A percentile compares a stretch with the other conserved stretches of the same genome.
These are phyloP conservation scores for Leptinotarsa peninsularis DNA, from an alignment of 2,888 invertebrate species.

Conservation along the genomic window DNA sequence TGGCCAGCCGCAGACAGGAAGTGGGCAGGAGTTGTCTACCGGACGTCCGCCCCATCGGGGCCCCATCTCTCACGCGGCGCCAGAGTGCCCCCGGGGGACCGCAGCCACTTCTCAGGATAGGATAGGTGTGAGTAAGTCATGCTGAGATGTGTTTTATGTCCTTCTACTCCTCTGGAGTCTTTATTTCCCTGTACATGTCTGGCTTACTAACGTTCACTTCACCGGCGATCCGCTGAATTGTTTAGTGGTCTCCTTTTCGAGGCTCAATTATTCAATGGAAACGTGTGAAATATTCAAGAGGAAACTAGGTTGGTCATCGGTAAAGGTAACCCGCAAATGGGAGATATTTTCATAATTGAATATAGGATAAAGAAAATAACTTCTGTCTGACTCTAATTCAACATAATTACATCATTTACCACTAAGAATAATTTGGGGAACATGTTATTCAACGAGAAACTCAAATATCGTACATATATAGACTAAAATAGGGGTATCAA, in stretches of 20 bases:
- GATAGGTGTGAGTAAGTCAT: conserved; percentile 53
- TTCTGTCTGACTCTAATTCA: too few relatives aligned
- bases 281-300: not conserved
- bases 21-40: conserved; percentile 57
- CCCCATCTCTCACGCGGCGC: conserved; percentile 61
- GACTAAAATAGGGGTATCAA: too few relatives aligned
- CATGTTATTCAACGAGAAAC: too few relatives aligned
- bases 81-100: conserved; percentile 54
- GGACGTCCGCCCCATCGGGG: conserved; percentile 60
- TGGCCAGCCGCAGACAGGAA: conserved; percentile 60
- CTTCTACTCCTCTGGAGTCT: conserved; percentile 41
- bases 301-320: not conserved
- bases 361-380: too few relatives aligned
- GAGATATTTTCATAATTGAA: too few relatives aligned
- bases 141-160: conserved; percentile 51
- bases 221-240: conserved; percentile 8
- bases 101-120: conserved; percentile 52
- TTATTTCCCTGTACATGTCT: conserved; percentile 44
- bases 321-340: not conserved
- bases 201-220: conserved; percentile 35
- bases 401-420: too few relatives aligned
- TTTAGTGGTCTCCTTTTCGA: conserved; percentile 6
- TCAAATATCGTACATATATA: too few relatives aligned
- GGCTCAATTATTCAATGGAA: not conserved
- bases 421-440: too few relatives aligned